Conservation (phyloP, 1,140 invertebrate genomes). For the Bathynomus jamesi region DNA sequence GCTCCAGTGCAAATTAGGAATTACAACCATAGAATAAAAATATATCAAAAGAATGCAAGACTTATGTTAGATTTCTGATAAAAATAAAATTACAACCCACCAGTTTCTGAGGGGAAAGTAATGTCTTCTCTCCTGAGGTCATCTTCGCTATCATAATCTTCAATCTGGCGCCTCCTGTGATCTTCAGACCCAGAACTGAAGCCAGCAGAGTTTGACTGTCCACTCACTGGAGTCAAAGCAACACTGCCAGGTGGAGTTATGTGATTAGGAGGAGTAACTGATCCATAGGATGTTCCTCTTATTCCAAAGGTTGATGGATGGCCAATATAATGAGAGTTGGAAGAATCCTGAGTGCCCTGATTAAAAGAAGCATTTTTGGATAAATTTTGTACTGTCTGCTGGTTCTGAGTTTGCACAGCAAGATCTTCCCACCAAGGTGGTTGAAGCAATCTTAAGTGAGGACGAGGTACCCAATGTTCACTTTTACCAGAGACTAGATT, state of each 20-base stretch:
- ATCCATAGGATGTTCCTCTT: slow-evolving; percentile 26
- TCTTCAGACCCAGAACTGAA: slow-evolving; percentile 19
- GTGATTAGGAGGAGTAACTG: slow-evolving; percentile 31
- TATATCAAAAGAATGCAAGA: no score
- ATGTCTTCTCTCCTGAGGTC: slow-evolving; percentile 77
- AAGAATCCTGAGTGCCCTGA: slow-evolving; percentile 26
- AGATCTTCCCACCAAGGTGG: slow-evolving; percentile 94
- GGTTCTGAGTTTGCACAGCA: slow-evolving; percentile 39
- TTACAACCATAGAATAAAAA: no score
- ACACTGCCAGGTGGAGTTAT: slow-evolving; percentile 32
- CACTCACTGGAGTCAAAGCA: slow-evolving; percentile 25
- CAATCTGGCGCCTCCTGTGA: slow-evolving; percentile 53
- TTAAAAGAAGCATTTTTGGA: slow-evolving; percentile 7
- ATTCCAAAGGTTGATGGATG: slow-evolving; percentile 45
- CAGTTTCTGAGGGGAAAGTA: slow-evolving; percentile 52
- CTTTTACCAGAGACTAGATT: slow-evolving; percentile 38
- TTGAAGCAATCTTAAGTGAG: slow-evolving; percentile 77
- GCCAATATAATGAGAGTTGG: slow-evolving; percentile 17
- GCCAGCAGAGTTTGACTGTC: slow-evolving; percentile 17
- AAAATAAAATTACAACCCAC: slow-evolving; percentile 10
- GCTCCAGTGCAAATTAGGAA: no score
- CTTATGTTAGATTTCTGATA: no score
- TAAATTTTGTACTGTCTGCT: not conserved
- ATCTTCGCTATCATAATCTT: slow-evolving; percentile 79
- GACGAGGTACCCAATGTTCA: slow-evolving; percentile 61